A percentile compares a stretch with the other conserved stretches of the same genome.
Conservation (phyloP, 1,140 invertebrate species). For the Stegodyphus mimosarum region DNA sequence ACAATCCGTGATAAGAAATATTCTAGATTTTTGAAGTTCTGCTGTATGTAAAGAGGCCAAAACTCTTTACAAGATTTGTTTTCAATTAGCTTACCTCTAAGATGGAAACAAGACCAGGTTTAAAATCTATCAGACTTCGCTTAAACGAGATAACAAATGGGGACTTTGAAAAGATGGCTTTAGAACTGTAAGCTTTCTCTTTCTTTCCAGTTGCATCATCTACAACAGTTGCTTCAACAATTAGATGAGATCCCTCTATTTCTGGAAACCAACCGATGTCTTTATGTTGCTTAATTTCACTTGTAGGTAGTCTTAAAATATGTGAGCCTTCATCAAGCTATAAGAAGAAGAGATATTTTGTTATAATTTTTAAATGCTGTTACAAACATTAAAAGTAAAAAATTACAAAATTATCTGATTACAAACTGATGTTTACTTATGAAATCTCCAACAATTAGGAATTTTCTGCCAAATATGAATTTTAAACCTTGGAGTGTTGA, state of each 20-base stretch:
- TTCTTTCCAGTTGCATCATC: constrained; percentile 67
- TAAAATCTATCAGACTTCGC: constrained; percentile 65
- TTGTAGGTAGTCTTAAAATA: constrained; percentile 56
- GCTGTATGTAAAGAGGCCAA: background rate
- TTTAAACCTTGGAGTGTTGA: too few relatives aligned
- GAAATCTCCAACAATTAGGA: too few relatives aligned
- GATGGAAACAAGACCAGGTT: constrained; percentile 66
- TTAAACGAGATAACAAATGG: constrained; percentile 65
- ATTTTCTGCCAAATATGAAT: too few relatives aligned
- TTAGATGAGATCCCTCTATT: constrained; percentile 63
- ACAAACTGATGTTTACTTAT: too few relatives aligned
- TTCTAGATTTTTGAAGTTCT: too few relatives aligned
- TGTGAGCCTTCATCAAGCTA: constrained; percentile 45
- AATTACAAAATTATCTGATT: too few relatives aligned
- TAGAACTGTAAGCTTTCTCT: constrained; percentile 63
- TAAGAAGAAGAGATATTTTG: background rate
- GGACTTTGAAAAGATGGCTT: constrained; percentile 64
- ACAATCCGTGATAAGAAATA: too few relatives aligned
- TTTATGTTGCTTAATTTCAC: constrained; percentile 62
- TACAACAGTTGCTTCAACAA: constrained; percentile 66
- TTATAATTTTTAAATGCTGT: too few relatives aligned
- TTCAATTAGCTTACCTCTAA: constrained; percentile 63
- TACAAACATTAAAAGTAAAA: too few relatives aligned
- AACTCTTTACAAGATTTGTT: background rate
- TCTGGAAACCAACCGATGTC: constrained; percentile 65